Evolutionary conservation across 2,888 invertebrate genomes (phyloP).

Genomic region (Lordiphosa fenestrarum): DNA sequence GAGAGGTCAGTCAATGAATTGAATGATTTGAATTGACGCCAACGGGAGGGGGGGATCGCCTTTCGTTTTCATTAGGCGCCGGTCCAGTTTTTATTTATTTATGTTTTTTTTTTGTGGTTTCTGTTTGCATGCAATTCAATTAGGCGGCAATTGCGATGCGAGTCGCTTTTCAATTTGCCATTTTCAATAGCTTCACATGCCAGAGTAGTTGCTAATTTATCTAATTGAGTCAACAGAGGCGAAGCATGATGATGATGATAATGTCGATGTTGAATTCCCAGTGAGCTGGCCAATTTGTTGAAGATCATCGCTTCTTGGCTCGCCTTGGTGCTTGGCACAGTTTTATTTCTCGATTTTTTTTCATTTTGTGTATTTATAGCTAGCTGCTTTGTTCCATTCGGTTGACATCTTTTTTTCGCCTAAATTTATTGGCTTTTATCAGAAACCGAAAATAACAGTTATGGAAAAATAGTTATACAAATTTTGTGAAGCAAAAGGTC

Average conservation of each 20-base stretch:
- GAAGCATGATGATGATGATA: constrained; percentile 21
- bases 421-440: too few relatives aligned
- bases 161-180: constrained; percentile 59
- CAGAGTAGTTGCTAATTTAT: constrained; percentile 52
- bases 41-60: constrained; percentile 29
- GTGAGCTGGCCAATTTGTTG: constrained; percentile 24
- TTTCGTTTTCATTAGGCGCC: constrained; percentile 54
- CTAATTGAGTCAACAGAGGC: constrained; percentile 66
- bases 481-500: too few relatives aligned
- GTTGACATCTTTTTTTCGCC: constrained; percentile 37
- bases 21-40: constrained; percentile 54
- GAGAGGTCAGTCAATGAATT: constrained; percentile 42
- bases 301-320: constrained; percentile 30
- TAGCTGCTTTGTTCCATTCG: constrained; percentile 36
- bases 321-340: constrained; percentile 18
- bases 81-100: constrained; percentile 27
- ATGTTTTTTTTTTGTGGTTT: constrained; percentile 16
- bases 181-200: constrained; percentile 24
- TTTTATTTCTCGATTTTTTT: constrained; percentile 22
- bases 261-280: constrained; percentile 1
- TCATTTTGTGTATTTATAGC: constrained; percentile 16
- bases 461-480: too few relatives aligned
- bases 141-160: constrained; percentile 49
- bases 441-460: too few relatives aligned
- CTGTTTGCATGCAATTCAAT: constrained; percentile 70